Percentiles rank a stretch among this genome's conserved stretches.
These are phyloP conservation scores for Sminthopsis crassicaudata DNA, from an alignment of 2,113 vertebrate species.

Conservation along the genomic window DNA sequence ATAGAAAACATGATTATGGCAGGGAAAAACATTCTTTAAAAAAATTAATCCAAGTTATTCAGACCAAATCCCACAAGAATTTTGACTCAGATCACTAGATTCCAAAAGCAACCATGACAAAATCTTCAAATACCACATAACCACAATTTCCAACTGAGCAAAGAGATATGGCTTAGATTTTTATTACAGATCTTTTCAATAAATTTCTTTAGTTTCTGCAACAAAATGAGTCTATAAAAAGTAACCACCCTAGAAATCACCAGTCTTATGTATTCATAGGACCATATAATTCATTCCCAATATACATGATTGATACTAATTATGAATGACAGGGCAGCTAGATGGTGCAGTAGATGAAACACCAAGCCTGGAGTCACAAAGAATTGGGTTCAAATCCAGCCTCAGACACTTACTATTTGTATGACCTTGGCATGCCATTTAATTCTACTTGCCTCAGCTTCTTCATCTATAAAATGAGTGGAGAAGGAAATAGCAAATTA, in stretches of 20 bases:
- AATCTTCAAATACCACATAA: neutral
- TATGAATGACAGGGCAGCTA: accelerated
- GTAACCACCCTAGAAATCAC: accelerated
- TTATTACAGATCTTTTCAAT: neutral
- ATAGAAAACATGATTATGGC: neutral
- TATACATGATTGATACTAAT: too few relatives aligned
- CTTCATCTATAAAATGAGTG: neutral
- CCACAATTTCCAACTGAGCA: neutral
- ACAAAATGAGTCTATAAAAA: conserved; percentile 8
- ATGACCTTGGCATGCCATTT: too few relatives aligned
- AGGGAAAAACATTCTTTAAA: neutral
- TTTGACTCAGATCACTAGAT: neutral
- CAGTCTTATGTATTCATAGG: neutral
- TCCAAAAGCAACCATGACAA: neutral
- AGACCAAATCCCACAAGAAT: neutral
- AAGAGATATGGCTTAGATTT: neutral
- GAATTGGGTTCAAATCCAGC: neutral
- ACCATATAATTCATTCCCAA: too few relatives aligned
- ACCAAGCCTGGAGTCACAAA: neutral
- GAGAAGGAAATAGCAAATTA: neutral
- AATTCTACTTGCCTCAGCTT: neutral
- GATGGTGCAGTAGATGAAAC: neutral
- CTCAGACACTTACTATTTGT: neutral
- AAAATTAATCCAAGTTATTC: neutral
- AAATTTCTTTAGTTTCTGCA: conserved; percentile 1